These are phyloP conservation scores for Nomada lathburiana DNA, from an alignment of 2,888 invertebrate species.

Conservation along the genomic window DNA sequence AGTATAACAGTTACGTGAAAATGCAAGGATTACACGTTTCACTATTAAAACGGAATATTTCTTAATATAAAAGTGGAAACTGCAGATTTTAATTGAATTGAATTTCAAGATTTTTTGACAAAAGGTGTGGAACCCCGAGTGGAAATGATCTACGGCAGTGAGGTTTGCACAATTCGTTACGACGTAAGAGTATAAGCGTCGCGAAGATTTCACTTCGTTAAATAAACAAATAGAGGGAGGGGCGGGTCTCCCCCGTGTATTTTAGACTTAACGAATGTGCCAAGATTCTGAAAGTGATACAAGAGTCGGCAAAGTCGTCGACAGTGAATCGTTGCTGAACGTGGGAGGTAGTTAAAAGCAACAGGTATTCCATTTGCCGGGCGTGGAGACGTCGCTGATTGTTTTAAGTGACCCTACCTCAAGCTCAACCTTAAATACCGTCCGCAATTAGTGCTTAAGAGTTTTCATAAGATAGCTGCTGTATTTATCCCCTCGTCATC, in stretches of 20 bases:
- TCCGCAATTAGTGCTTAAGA: neutral
- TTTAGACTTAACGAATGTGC: conserved; percentile 62
- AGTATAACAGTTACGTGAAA: too few species aligned
- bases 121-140: neutral
- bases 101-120: too few species aligned
- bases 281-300: conserved; percentile 55
- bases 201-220: conserved; percentile 44
- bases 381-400: conserved; percentile 40
- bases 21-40: too few species aligned
- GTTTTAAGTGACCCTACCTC: conserved; percentile 43
- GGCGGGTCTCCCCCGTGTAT: conserved; percentile 48
- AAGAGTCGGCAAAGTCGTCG: conserved; percentile 33
- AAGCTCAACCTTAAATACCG: conserved; percentile 14
- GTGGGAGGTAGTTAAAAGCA: conserved; percentile 52
- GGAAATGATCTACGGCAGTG: neutral
- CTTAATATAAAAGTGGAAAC: too few species aligned
- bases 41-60: too few species aligned
- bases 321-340: conserved; percentile 38
- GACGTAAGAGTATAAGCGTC: conserved; percentile 8
- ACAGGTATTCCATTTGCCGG: conserved; percentile 64
- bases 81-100: too few species aligned
- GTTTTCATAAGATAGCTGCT: neutral
- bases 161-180: neutral
- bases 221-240: conserved; percentile 59
- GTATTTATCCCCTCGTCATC: neutral